Evolutionary conservation across 2,888 invertebrate species (phyloP).

Genomic region (Protonemura montana): DNA sequence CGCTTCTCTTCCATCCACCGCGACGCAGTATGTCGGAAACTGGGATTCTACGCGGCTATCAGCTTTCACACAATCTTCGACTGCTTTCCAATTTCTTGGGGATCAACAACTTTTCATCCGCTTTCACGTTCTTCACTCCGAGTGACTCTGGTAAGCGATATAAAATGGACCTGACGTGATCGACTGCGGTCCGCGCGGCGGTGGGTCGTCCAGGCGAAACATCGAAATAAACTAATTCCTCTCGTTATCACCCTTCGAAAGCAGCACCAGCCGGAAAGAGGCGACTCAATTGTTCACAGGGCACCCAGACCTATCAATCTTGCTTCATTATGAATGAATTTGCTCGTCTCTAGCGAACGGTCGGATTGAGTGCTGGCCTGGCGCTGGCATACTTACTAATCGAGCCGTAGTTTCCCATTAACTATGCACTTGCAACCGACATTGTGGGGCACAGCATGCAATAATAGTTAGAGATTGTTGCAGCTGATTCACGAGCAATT

Average conservation of each 20-base stretch:
- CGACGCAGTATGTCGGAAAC: too few species aligned
- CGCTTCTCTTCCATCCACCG: neutral
- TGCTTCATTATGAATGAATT: neutral
- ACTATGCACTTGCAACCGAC: neutral
- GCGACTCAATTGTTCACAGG: too few species aligned
- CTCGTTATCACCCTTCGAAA: too few species aligned
- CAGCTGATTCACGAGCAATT: slow-evolving; percentile 36
- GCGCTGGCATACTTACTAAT: neutral
- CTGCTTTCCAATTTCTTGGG: neutral
- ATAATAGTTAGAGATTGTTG: slow-evolving; percentile 8
- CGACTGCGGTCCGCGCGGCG: too few species aligned
- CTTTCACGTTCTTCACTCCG: neutral
- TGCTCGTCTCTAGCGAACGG: neutral
- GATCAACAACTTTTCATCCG: neutral
- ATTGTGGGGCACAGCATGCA: neutral
- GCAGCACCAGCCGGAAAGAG: too few species aligned
- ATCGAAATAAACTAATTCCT: too few species aligned
- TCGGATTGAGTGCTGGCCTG: neutral
- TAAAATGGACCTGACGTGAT: neutral
- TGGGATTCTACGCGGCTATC: too few species aligned
- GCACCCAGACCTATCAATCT: neutral
- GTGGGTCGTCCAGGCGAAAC: too few species aligned
- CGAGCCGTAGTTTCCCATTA: neutral
- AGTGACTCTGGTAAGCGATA: neutral
- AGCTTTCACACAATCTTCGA: neutral